Evolutionary conservation across 2,797 vertebrate genomes (phyloP), one percentile per base, ranked within the genome.

Genomic region (Chaetodon trifasciatus): DNA sequence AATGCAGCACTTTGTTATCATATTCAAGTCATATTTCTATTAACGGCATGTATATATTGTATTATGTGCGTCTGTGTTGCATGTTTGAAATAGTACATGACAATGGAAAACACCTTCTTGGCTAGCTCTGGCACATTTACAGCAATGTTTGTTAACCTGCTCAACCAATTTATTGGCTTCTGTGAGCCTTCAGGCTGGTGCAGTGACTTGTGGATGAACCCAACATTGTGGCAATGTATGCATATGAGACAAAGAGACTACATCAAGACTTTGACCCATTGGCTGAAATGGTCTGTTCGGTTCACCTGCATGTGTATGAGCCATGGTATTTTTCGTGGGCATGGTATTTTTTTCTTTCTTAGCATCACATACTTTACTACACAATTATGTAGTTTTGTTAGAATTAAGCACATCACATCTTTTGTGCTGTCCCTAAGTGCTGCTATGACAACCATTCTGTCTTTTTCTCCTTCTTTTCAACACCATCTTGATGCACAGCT

Each of bases 361-460:
- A 21, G 63, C 67, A 58, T 50, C 10, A n/a, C 1, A 6, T 8
- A 28, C 21, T 46, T 12, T 19, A 32, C 19, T 11, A 2, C 8
- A 19, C 55, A 37, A 39, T 58, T 47, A 16, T 44, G 47, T 57
- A 42, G 42, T 39, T 52, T 55, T 17, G 15, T 53, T 58, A 50
- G 35, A 82, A 72, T 61, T 32, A 56, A 60, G 6, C 35, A 76
- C 44, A 13, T 56, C 21, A 47, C 28, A 62, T 68, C 52, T 72
- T 40, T 60, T 65, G 28, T 56, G 68, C 64, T 63, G 67, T 71
- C 70, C 24, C 61, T 47, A 44, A 52, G 68, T 64, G 85, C 74
- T 91, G 67, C 80, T 81, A 90, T 88, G 83, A 63, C 79, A 87
- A 86, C 70, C 40, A 23, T 50, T 50, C 46, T 21, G 35, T 40